A percentile compares a stretch with the other conserved stretches of the same genome.
Evolutionary conservation across 2,888 invertebrate genomes (phyloP).

Genomic region (Cephus rjabovi): DNA sequence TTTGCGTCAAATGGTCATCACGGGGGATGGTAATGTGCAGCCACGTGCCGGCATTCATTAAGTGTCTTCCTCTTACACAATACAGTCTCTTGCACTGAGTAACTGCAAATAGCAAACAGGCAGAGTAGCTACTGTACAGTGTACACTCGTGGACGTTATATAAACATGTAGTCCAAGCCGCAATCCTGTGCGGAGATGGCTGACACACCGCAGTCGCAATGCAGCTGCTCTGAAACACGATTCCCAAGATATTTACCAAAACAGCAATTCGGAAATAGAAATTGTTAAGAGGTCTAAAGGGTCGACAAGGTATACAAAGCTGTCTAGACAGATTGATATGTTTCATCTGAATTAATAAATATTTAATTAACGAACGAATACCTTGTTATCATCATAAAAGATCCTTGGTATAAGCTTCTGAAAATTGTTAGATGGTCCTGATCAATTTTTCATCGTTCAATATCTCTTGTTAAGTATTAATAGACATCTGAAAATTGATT

Average conservation of each 20-base stretch:
- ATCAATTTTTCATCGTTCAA: no score
- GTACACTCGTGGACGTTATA: slow-evolving; percentile 38
- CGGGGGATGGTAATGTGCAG: neutral
- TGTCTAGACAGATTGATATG: no score
- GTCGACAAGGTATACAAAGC: no score
- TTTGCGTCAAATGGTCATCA: no score
- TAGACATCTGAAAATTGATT: no score
- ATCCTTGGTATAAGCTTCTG: no score
- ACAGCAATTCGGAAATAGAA: slow-evolving; percentile 20
- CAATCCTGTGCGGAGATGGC: neutral
- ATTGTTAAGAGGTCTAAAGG: slow-evolving; percentile 1
- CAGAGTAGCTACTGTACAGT: slow-evolving; percentile 11
- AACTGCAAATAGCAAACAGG: slow-evolving; percentile 53
- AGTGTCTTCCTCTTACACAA: neutral
- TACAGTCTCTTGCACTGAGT: slow-evolving; percentile 31
- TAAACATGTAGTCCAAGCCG: slow-evolving; percentile 41
- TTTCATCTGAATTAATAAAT: no score
- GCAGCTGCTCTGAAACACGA: slow-evolving; percentile 18
- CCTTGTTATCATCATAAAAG: no score
- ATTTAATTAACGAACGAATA: no score
- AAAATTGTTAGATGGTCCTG: no score
- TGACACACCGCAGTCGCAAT: slow-evolving; percentile 20
- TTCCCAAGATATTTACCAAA: slow-evolving; percentile 20
- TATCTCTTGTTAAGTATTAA: no score
- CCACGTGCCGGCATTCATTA: neutral